Conservation (phyloP, 2,888 invertebrate genomes). For the Drosophila barbarae region DNA sequence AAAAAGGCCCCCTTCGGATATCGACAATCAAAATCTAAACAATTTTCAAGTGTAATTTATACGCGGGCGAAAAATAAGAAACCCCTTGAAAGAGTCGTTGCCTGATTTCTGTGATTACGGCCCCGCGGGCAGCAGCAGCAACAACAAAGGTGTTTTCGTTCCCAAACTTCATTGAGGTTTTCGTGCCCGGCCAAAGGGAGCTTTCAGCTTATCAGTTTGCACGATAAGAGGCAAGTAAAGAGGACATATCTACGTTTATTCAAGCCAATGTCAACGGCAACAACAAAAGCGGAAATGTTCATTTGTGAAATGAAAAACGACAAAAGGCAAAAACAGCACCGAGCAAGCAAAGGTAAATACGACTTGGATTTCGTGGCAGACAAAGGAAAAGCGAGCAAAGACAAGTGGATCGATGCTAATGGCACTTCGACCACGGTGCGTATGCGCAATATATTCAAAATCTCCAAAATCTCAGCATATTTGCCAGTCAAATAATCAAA, state of each 20-base stretch:
- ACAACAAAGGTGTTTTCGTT: slow-evolving; percentile 24
- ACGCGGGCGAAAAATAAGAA: slow-evolving; percentile 20
- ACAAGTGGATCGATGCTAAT: slow-evolving; percentile 19
- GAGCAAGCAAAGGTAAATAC: slow-evolving; percentile 19
- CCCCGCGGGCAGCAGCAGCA: neutral
- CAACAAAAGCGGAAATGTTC: slow-evolving; percentile 39
- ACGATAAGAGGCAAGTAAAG: slow-evolving; percentile 50
- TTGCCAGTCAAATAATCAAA: neutral
- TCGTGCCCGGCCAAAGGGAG: slow-evolving; percentile 27
- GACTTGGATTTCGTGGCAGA: slow-evolving; percentile 1
- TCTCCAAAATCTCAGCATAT: neutral
- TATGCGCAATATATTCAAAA: slow-evolving; percentile 20
- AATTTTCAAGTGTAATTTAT: slow-evolving; percentile 48
- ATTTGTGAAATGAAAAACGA: slow-evolving; percentile 15
- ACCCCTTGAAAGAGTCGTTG: slow-evolving; percentile 33
- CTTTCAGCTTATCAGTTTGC: slow-evolving; percentile 58
- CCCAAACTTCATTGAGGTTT: slow-evolving; percentile 56
- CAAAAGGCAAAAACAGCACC: neutral
- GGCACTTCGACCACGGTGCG: slow-evolving; percentile 20
- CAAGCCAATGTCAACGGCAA: slow-evolving; percentile 25
- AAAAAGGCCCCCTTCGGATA: slow-evolving; percentile 25
- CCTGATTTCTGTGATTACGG: slow-evolving; percentile 45
- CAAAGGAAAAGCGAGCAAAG: slow-evolving; percentile 22
- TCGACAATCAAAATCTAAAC: slow-evolving; percentile 38
- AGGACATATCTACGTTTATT: slow-evolving; percentile 29